phyloP scores from a whole-genome alignment of 2,888 invertebrate species.

The Caenorhabditis auriculariae region DNA sequence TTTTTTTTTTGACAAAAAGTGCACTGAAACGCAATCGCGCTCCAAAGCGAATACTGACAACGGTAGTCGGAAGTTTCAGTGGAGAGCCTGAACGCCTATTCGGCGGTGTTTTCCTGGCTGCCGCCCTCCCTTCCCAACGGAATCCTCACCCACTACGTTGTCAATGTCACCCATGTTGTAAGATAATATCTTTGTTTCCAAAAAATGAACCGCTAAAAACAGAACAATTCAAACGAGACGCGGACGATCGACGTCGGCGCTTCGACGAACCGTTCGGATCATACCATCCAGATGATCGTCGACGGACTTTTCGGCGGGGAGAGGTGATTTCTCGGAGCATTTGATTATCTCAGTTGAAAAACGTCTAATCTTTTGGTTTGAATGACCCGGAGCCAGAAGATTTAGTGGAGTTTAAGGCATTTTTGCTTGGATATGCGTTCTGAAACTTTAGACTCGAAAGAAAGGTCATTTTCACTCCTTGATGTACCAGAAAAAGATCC shows the following conservation, averaged over 20 bases:
- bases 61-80: conserved; percentile 5
- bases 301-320: conserved; percentile 56
- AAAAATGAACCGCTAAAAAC: too few relatives aligned
- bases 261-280: conserved; percentile 26
- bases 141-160: conserved; percentile 52
- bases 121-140: conserved; percentile 58
- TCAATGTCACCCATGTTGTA: conserved; percentile 28
- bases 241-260: conserved; percentile 49
- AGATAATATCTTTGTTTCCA: conserved; percentile 1
- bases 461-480: too few relatives aligned
- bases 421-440: too few relatives aligned
- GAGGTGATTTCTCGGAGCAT: conserved; percentile 1
- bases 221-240: conserved; percentile 29
- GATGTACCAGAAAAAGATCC: too few relatives aligned
- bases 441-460: too few relatives aligned
- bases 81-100: conserved; percentile 50
- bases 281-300: conserved; percentile 45
- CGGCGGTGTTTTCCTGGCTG: conserved; percentile 53
- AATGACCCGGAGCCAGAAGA: too few relatives aligned
- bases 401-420: too few relatives aligned
- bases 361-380: background rate
- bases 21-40: background rate
- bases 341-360: too few relatives aligned
- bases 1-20: background rate
- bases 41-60: background rate